Evolutionary conservation across 2,888 invertebrate species (phyloP).

Genomic region (Monoplex corrugatus): DNA sequence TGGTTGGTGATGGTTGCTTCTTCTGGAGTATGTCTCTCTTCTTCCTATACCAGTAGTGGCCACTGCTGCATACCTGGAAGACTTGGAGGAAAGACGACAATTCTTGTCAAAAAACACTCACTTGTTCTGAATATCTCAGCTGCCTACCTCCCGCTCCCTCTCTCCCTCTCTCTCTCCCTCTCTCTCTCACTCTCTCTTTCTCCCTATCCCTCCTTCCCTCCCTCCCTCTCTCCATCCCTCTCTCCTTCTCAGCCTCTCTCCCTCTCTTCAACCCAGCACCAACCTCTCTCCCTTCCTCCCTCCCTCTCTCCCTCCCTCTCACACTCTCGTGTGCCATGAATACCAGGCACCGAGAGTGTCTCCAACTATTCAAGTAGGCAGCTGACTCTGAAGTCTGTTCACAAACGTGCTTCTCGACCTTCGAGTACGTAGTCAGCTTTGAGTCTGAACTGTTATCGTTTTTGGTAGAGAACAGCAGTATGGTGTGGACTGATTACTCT

Average conservation of each 20-base stretch:
- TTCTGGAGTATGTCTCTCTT: background rate
- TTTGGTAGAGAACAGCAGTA: too few species aligned
- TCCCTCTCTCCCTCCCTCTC: background rate
- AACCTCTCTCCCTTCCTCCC: background rate
- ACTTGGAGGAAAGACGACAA: too few species aligned
- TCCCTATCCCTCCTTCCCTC: slow-evolving; percentile 16
- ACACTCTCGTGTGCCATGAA: too few species aligned
- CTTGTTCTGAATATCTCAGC: background rate
- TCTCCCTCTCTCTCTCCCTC: background rate
- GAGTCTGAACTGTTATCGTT: too few species aligned
- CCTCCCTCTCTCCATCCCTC: slow-evolving; percentile 22
- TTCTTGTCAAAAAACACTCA: background rate
- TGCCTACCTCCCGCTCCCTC: background rate
- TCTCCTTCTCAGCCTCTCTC: background rate
- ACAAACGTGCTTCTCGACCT: too few species aligned
- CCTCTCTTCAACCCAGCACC: background rate
- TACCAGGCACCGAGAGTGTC: too few species aligned
- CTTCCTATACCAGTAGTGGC: slow-evolving; percentile 8
- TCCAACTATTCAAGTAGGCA: too few species aligned
- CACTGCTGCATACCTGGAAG: slow-evolving; percentile 5
- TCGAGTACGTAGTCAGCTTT: too few species aligned
- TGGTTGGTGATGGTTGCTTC: background rate
- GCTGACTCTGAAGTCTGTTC: too few species aligned
- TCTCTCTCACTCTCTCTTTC: slow-evolving; percentile 33
- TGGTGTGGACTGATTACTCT: too few species aligned